Evolutionary conservation across 2,113 vertebrate genomes (phyloP), one percentile per base, ranked within the genome.

Genomic region (Siniperca chuatsi): DNA sequence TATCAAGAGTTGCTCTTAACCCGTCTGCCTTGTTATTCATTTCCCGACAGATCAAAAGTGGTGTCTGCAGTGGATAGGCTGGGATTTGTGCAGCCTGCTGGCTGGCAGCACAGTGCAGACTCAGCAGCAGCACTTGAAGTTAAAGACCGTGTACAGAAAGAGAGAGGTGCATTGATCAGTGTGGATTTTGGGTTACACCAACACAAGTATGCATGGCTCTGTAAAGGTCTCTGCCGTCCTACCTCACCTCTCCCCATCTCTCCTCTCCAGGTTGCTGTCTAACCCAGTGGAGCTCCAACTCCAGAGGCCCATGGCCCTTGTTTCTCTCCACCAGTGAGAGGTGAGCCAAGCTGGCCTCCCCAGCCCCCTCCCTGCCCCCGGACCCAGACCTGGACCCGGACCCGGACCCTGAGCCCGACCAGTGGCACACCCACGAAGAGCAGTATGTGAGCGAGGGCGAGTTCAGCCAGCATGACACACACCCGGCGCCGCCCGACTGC

Each of bases 291-390:
- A 87, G 86, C 88, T 80, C 60, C 77, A 83, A 89, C 86, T 89
- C 88, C 72, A 37, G 58, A 79, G 84, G 82, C 81, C 81, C 87
- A 95, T 96, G 95, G 95, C 93, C 86, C 71, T 81, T 42, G 81
- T 75, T 83, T 90, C 83, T 82, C 82, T 82, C 60, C 76, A 37
- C 40, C 65, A 85, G 85, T 91, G 88, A 94, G 85, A 89, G 92
- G 89, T 86, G 87, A 93, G 93, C 89, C 95, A 96, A 95, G 94
- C 95, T 96, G 95, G 95, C 94, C 90, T 93, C 93, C 93, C 89
- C 91, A 37, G 91, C 85, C 89, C 66, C 90, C 70, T 77, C 92
- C 60, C 86, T 81, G n/a, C 74, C 78, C 84, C 89, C 85, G 42
- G 86, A 67, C 87, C 91, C 91, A 57, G 87, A 89, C 77, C 85